Percentiles rank a stretch among this genome's conserved stretches.
phyloP scores from a whole-genome alignment of 2,113 vertebrate genomes.

The Zootoca vivipara region DNA sequence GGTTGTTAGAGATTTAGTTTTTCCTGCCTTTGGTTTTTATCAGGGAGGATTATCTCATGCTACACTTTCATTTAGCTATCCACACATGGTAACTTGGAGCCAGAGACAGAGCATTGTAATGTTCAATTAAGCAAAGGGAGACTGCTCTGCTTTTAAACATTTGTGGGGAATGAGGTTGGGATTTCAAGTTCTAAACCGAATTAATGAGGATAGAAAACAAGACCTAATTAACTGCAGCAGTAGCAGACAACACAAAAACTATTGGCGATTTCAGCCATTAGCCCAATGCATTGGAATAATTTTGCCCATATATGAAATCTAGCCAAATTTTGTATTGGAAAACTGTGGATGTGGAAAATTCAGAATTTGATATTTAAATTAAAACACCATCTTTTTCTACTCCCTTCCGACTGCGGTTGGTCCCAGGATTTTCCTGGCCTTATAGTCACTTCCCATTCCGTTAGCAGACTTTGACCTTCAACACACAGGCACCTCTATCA shows the following conservation, averaged over 20 bases:
- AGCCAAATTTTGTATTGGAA: not conserved
- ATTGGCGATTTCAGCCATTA: not conserved
- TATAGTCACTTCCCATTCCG: no score
- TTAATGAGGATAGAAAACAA: not conserved
- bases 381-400: not conserved
- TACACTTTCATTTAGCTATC: not conserved
- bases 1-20: not conserved
- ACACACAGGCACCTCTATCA: not conserved
- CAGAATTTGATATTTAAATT: not conserved
- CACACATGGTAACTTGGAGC: not conserved
- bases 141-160: conserved; percentile 1
- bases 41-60: not conserved
- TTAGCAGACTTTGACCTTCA: not conserved
- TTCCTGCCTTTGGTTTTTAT: not conserved
- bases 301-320: not conserved
- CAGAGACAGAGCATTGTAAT: not conserved
- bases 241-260: not conserved
- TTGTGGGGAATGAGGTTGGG: not conserved
- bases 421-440: no score
- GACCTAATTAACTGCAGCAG: not conserved
- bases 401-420: no score
- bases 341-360: not conserved
- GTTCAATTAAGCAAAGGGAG: not conserved
- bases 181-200: not conserved
- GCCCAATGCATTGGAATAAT: not conserved